phyloP scores from a whole-genome alignment of 2,113 vertebrate genomes.

The Saccopteryx leptura region DNA sequence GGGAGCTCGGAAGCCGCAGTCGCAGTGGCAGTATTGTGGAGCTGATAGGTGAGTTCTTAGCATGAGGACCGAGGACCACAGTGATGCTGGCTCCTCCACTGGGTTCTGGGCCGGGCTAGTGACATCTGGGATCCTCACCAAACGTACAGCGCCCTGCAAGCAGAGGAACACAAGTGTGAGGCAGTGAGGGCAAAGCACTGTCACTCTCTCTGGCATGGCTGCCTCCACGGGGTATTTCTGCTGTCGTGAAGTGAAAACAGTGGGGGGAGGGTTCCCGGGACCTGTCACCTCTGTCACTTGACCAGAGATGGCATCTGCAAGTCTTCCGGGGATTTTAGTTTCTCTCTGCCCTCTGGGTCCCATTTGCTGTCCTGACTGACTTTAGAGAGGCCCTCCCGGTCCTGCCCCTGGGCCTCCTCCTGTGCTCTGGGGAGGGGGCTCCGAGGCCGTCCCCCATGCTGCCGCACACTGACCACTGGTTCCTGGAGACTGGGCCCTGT shows the following conservation, averaged over 20 bases:
- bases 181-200: background rate
- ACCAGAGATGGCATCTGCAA: background rate
- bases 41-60: constrained; percentile 92
- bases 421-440: no score
- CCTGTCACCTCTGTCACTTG: background rate
- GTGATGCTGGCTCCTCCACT: accelerated
- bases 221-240: background rate
- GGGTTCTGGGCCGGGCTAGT: background rate
- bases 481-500: background rate
- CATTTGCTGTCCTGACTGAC: background rate
- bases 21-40: constrained; percentile 97
- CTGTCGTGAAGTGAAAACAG: background rate
- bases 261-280: background rate
- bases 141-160: background rate
- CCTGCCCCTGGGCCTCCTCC: accelerated
- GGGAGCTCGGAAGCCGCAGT: constrained; percentile 89
- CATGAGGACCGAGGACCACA: background rate
- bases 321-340: background rate
- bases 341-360: background rate
- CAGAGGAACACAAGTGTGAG: background rate
- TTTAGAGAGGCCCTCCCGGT: background rate
- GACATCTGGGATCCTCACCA: accelerated
- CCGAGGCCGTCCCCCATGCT: accelerated
- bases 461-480: background rate
- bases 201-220: background rate